Evolutionary conservation across 64 coral and sea anemone genomes (phyloP).

Genomic region (Pocillopora damicornis): DNA sequence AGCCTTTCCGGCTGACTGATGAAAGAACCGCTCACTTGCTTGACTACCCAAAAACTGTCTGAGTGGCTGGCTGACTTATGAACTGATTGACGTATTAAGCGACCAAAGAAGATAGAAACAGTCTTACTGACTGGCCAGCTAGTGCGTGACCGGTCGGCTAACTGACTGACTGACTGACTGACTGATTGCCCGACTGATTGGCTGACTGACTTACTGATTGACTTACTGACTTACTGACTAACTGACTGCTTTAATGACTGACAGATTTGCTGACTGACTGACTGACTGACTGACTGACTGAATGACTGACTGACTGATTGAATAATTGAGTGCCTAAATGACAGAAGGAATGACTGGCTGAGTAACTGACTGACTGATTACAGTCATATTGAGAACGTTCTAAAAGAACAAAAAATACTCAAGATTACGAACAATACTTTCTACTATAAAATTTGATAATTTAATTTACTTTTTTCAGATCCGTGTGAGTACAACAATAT

Average conservation of each 20-base stretch:
- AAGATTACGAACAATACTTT: no score
- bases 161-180: neutral
- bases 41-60: no score
- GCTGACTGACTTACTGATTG: neutral
- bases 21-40: no score
- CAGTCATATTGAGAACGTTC: no score
- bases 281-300: neutral
- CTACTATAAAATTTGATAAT: neutral
- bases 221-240: neutral
- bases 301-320: neutral
- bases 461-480: slow-evolving; percentile 33
- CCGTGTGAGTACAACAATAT: slow-evolving; percentile 89
- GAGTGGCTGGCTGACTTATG: no score
- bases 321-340: neutral
- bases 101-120: no score
- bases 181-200: neutral
- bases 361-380: neutral
- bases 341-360: neutral
- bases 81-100: no score
- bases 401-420: no score
- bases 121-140: neutral
- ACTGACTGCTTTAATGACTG: neutral
- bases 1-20: no score
- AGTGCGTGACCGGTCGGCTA: no score
- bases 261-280: no score